phyloP scores from a whole-genome alignment of 2,888 invertebrate genomes.

The Sinodicranocentrus sp. region DNA sequence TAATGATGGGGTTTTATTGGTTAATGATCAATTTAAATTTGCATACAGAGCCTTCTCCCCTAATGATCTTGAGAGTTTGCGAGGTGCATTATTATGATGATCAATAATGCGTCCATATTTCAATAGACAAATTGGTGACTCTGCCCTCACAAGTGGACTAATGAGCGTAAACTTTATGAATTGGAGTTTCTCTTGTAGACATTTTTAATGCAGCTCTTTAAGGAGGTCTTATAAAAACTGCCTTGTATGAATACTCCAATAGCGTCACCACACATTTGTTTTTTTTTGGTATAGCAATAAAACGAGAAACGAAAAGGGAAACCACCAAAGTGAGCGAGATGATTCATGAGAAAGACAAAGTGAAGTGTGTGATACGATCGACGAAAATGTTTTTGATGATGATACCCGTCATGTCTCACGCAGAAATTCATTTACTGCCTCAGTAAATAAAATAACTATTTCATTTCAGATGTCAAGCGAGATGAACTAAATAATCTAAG shows the following conservation, averaged over 20 bases:
- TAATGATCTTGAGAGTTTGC: too few relatives aligned
- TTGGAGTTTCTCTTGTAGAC: too few relatives aligned
- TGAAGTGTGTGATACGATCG: background rate
- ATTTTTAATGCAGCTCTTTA: too few relatives aligned
- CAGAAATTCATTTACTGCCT: background rate
- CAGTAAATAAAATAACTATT: background rate
- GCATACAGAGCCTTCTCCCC: background rate
- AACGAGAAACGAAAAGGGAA: constrained; percentile 17
- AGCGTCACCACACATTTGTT: too few relatives aligned
- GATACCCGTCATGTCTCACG: constrained; percentile 2
- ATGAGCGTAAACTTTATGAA: too few relatives aligned
- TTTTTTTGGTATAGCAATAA: too few relatives aligned
- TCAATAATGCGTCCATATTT: too few relatives aligned
- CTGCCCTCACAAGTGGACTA: too few relatives aligned
- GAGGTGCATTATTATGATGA: too few relatives aligned
- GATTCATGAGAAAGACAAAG: background rate
- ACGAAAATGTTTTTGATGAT: background rate
- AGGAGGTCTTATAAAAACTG: too few relatives aligned
- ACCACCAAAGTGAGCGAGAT: background rate
- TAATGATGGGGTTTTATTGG: background rate
- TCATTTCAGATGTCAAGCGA: constrained; percentile 9
- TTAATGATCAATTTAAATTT: background rate
- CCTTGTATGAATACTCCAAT: too few relatives aligned
- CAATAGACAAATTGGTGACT: too few relatives aligned
- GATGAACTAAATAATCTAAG: constrained; percentile 5